Conservation (phyloP, 2,113 vertebrate genomes). For the Dunckerocampus dactyliophorus region DNA sequence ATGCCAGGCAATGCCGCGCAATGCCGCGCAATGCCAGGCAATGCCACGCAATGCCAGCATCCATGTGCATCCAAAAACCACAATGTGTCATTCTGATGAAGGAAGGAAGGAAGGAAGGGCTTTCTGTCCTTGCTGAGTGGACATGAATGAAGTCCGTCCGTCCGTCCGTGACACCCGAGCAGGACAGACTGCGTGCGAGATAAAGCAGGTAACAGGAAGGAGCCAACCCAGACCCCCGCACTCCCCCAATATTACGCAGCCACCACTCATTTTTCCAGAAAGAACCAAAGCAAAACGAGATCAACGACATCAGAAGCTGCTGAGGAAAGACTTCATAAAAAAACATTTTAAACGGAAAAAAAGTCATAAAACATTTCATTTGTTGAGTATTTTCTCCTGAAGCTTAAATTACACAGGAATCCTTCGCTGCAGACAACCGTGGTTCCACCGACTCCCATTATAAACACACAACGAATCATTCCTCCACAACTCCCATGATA, state of each 20-base stretch:
- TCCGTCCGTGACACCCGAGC: constrained; percentile 18
- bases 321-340: constrained; percentile 35
- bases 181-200: constrained; percentile 43
- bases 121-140: constrained; percentile 12
- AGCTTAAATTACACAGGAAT: too few species aligned
- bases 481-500: too few species aligned
- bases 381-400: too few species aligned
- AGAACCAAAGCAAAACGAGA: constrained; percentile 68
- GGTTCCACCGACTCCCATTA: too few species aligned
- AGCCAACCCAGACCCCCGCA: constrained; percentile 52
- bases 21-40: too few species aligned
- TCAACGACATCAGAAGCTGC: constrained; percentile 68
- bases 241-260: constrained; percentile 58
- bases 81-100: background rate
- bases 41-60: too few species aligned
- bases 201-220: constrained; percentile 66
- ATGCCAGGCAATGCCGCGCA: too few species aligned
- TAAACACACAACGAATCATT: too few species aligned
- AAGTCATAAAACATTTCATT: too few species aligned
- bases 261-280: constrained; percentile 68
- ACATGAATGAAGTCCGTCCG: constrained; percentile 26
- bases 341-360: too few species aligned
- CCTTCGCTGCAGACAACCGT: too few species aligned
- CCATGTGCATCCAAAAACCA: constrained; percentile 10
- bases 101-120: constrained; percentile 24